These are phyloP conservation scores for Hydropsyche tenuis DNA, from an alignment of 1,140 invertebrate genomes.

Conservation along the genomic window DNA sequence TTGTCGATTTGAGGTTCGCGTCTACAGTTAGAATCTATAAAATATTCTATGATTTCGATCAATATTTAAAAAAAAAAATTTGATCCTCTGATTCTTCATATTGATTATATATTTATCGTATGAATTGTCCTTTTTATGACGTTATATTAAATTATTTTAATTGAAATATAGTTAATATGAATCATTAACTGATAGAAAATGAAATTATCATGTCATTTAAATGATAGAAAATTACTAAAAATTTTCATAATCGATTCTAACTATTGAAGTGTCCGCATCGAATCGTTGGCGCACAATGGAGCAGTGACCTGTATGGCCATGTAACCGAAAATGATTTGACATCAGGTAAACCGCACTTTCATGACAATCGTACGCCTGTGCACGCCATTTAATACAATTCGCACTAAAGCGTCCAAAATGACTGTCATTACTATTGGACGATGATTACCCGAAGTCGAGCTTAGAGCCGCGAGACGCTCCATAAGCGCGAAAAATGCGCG, in stretches of 20 bases:
- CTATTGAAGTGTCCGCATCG: constrained; percentile 2
- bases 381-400: constrained; percentile 39
- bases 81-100: no score
- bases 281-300: constrained; percentile 9
- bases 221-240: background rate
- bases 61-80: no score
- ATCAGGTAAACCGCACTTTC: constrained; percentile 39
- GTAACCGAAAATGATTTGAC: constrained; percentile 39
- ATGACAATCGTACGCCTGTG: constrained; percentile 27
- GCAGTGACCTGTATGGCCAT: constrained; percentile 38
- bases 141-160: no score
- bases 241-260: background rate
- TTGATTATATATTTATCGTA: no score
- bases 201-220: background rate
- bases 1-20: constrained; percentile 30
- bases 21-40: constrained; percentile 5
- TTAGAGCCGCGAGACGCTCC: background rate
- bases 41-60: no score
- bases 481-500: constrained; percentile 5
- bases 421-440: constrained; percentile 26
- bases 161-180: background rate
- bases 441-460: constrained; percentile 8
- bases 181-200: background rate
- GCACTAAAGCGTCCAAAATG: constrained; percentile 35
- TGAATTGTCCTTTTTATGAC: no score